Conservation (phyloP, 2,888 invertebrate species). For the Scrobipalpa costella region DNA sequence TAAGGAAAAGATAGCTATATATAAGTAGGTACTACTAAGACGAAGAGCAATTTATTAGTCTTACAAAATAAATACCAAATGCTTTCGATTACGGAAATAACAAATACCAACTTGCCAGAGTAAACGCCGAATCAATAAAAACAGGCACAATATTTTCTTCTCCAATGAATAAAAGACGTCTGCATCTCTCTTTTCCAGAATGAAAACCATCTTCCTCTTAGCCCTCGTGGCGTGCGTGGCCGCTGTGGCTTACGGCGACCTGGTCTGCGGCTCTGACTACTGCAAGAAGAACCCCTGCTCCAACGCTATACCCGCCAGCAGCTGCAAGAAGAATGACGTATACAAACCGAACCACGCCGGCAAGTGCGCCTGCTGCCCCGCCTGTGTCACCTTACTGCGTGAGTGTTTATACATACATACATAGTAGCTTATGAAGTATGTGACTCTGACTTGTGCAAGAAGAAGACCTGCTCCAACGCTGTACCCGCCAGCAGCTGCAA, state of each 20-base stretch:
- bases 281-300: conserved; percentile 67
- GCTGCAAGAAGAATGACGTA: conserved; percentile 45
- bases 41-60: too few species aligned
- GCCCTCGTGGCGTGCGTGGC: conserved; percentile 55
- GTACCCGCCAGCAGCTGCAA: conserved; percentile 37
- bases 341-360: conserved; percentile 67
- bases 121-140: too few species aligned
- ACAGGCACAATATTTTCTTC: neutral
- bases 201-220: conserved; percentile 61
- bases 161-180: neutral
- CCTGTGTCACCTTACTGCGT: conserved; percentile 61
- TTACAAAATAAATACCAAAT: too few species aligned
- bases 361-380: conserved; percentile 73
- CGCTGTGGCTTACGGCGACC: conserved; percentile 59
- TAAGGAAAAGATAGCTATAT: too few species aligned
- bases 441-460: conserved; percentile 66
- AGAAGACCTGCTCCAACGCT: conserved; percentile 55
- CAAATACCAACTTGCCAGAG: too few species aligned
- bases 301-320: conserved; percentile 43
- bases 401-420: neutral
- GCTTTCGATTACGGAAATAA: too few species aligned
- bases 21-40: too few species aligned
- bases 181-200: conserved; percentile 45
- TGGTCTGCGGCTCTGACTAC: conserved; percentile 67
- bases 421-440: conserved; percentile 45